Evolutionary conservation across 2,888 invertebrate species (phyloP).

Genomic region (Trachelus tabidus): DNA sequence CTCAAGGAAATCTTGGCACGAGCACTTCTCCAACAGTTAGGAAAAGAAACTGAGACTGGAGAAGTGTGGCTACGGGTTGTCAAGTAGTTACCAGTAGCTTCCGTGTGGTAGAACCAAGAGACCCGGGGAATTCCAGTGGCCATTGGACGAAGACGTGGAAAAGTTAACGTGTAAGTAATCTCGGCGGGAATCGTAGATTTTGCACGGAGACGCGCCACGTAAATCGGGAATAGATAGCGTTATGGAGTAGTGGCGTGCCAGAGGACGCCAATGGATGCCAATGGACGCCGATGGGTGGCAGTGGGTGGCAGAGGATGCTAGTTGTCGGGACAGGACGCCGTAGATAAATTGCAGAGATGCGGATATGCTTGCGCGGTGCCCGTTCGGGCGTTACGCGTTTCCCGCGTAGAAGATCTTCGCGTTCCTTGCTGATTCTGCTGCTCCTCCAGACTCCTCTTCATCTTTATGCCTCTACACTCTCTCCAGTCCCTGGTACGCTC

Average conservation of each 20-base stretch:
- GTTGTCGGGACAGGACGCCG: slow-evolving; percentile 14
- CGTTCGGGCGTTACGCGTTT: slow-evolving; percentile 30
- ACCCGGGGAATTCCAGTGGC: background rate
- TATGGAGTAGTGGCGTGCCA: slow-evolving; percentile 6
- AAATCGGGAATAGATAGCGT: slow-evolving; percentile 23
- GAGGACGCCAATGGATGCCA: background rate
- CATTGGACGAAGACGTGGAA: background rate
- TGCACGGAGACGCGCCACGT: slow-evolving; percentile 10
- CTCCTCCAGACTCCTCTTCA: slow-evolving; percentile 19
- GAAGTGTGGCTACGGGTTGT: background rate
- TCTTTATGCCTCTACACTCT: slow-evolving; percentile 34
- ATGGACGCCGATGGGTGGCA: background rate
- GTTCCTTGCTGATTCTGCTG: slow-evolving; percentile 36
- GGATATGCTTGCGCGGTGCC: slow-evolving; percentile 26
- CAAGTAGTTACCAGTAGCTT: background rate
- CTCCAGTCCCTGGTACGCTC: slow-evolving; percentile 14
- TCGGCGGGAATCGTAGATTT: background rate
- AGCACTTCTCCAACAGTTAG: background rate
- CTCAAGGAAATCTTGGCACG: background rate
- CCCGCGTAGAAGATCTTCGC: slow-evolving; percentile 8
- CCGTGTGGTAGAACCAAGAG: background rate
- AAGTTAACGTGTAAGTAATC: background rate
- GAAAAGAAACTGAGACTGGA: background rate
- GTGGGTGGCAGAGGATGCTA: background rate
- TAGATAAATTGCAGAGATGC: slow-evolving; percentile 32